Conservation (phyloP, 2,888 invertebrate genomes). For the Polyploca ridens region DNA sequence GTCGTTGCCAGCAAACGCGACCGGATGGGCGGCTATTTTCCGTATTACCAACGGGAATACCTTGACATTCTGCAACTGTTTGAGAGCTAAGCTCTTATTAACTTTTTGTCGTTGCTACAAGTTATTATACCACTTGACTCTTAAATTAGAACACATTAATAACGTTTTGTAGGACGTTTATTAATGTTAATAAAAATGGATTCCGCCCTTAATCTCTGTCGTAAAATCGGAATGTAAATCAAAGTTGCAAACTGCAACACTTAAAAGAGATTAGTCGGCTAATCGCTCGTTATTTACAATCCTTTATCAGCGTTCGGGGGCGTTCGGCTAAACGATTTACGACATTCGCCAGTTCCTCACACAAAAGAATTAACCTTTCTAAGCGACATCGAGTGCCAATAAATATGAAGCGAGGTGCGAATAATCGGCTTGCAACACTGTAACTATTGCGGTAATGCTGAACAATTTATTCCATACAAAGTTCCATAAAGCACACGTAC, state of each 20-base stretch:
- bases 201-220: slow-evolving; percentile 54
- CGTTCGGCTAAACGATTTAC: slow-evolving; percentile 71
- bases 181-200: slow-evolving; percentile 33
- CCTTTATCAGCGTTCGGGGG: slow-evolving; percentile 73
- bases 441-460: slow-evolving; percentile 47
- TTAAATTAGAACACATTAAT: slow-evolving; percentile 27
- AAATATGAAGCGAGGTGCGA: slow-evolving; percentile 73
- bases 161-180: slow-evolving; percentile 26
- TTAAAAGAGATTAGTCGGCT: slow-evolving; percentile 68
- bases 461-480: slow-evolving; percentile 58
- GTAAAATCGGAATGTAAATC: slow-evolving; percentile 64
- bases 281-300: slow-evolving; percentile 78
- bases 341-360: slow-evolving; percentile 57
- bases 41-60: slow-evolving; percentile 22
- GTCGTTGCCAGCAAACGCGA: slow-evolving; percentile 40
- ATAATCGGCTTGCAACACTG: slow-evolving; percentile 76
- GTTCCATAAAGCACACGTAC: slow-evolving; percentile 57
- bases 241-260: slow-evolving; percentile 69
- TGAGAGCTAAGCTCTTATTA: slow-evolving; percentile 19
- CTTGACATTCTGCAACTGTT: slow-evolving; percentile 25
- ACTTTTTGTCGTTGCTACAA: slow-evolving; percentile 11
- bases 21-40: slow-evolving; percentile 33
- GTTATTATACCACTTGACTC: slow-evolving; percentile 20
- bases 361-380: slow-evolving; percentile 77
- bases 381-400: slow-evolving; percentile 80